Evolutionary conservation across 2,113 vertebrate genomes (phyloP).

Genomic region (Ancistrus triradiatus): DNA sequence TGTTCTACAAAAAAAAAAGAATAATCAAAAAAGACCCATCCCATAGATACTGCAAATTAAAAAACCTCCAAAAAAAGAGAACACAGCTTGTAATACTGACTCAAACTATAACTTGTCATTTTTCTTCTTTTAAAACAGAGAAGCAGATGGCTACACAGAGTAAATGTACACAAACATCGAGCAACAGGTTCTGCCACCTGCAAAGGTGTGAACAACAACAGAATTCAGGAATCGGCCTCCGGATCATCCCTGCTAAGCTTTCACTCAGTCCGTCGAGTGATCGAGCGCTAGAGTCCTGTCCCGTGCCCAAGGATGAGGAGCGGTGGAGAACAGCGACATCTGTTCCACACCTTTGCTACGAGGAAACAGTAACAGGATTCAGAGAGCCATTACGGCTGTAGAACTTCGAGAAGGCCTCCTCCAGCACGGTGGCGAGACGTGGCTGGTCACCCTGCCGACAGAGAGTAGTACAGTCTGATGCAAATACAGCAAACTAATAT

Average conservation of each 20-base stretch:
- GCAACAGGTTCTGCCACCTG: conserved; percentile 51
- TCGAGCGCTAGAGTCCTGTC: conserved; percentile 52
- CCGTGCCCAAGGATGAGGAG: conserved; percentile 44
- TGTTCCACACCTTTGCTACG: conserved; percentile 69
- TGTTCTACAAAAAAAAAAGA: neutral
- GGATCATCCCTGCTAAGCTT: conserved; percentile 49
- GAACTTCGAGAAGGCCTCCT: conserved; percentile 95
- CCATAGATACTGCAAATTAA: conserved; percentile 56
- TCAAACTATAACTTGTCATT: conserved; percentile 49
- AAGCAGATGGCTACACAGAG: conserved; percentile 62
- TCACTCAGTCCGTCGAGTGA: conserved; percentile 40
- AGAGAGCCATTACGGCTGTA: conserved; percentile 87
- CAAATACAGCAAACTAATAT: too few relatives aligned
- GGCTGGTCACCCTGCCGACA: conserved; percentile 84
- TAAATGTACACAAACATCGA: conserved; percentile 36
- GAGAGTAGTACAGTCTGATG: too few relatives aligned
- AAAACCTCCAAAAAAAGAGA: conserved; percentile 59
- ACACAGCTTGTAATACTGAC: conserved; percentile 72
- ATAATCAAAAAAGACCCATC: conserved; percentile 33
- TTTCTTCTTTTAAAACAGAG: conserved; percentile 61
- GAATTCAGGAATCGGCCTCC: conserved; percentile 46
- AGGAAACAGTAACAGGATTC: conserved; percentile 91
- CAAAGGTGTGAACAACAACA: conserved; percentile 53
- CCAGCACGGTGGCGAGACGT: conserved; percentile 86
- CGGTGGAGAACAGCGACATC: neutral